These are phyloP conservation scores for Agapornis canus DNA, from an alignment of 2,797 vertebrate genomes.

Conservation along the genomic window DNA sequence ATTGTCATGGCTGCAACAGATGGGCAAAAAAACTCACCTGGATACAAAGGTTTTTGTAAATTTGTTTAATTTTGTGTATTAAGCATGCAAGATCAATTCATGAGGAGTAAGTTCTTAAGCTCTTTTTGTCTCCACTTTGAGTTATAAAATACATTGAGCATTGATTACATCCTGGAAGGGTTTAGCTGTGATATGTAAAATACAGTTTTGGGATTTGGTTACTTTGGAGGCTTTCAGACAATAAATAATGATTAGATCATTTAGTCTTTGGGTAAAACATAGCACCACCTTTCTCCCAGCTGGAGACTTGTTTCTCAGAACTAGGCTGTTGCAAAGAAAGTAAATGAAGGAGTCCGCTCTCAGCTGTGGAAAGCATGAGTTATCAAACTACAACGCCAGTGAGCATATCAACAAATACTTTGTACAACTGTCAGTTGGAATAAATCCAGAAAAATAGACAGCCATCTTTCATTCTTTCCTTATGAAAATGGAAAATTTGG, in stretches of 20 bases:
- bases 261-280: background rate
- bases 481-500: background rate
- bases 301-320: background rate
- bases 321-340: background rate
- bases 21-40: background rate
- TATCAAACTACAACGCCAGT: rapidly evolving
- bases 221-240: background rate
- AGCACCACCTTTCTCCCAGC: background rate
- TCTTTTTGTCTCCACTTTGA: background rate
- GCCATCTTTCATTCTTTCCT: background rate
- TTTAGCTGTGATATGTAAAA: background rate
- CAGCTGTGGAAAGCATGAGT: background rate
- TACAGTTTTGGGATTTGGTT: background rate
- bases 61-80: background rate
- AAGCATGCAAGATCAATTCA: background rate
- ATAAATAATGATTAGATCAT: background rate
- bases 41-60: background rate
- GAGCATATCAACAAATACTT: background rate
- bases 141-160: background rate
- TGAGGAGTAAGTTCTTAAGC: background rate
- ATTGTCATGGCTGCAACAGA: background rate
- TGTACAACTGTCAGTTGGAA: background rate
- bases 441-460: background rate
- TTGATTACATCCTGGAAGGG: background rate
- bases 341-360: background rate